phyloP scores from a whole-genome alignment of 1,140 invertebrate species.

The Megalopta genalis region DNA sequence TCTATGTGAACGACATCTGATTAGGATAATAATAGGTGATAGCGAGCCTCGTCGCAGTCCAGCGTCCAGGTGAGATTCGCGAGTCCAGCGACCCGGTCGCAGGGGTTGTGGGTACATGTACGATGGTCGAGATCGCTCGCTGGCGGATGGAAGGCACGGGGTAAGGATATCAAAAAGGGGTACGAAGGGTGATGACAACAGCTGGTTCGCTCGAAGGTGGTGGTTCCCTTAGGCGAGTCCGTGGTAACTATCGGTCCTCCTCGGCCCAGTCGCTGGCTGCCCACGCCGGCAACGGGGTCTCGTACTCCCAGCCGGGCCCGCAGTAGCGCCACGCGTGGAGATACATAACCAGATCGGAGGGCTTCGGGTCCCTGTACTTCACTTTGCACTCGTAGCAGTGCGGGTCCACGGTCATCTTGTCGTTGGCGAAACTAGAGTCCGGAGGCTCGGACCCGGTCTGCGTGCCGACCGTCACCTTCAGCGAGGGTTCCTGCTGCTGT shows the following conservation, averaged over 20 bases:
- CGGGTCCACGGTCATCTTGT: constrained; percentile 89
- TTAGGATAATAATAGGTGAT: too few relatives aligned
- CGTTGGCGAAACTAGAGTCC: constrained; percentile 85
- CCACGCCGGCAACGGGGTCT: constrained; percentile 93
- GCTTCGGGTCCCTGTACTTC: constrained; percentile 93
- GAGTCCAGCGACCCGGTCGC: constrained; percentile 52
- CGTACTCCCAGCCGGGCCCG: constrained; percentile 94
- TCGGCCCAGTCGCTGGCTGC: constrained; percentile 89
- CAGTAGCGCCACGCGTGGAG: constrained; percentile 96
- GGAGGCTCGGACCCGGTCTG: constrained; percentile 89
- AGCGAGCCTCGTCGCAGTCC: too few relatives aligned
- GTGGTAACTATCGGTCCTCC: constrained; percentile 75
- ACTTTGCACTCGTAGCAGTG: constrained; percentile 96
- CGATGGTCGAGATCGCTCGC: constrained; percentile 65
- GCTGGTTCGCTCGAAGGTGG: constrained; percentile 25
- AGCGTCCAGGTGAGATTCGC: not conserved
- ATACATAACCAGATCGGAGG: constrained; percentile 95
- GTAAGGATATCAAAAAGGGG: constrained; percentile 76
- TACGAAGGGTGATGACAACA: constrained; percentile 41
- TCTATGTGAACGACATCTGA: too few relatives aligned
- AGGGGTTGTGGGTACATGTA: constrained; percentile 43
- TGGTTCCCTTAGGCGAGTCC: constrained; percentile 2
- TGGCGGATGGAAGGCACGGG: constrained; percentile 78
- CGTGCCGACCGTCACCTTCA: constrained; percentile 88
- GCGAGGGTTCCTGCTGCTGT: constrained; percentile 68